phyloP scores from a whole-genome alignment of 1,140 invertebrate genomes.

The Neoseiulus cucumeris region DNA sequence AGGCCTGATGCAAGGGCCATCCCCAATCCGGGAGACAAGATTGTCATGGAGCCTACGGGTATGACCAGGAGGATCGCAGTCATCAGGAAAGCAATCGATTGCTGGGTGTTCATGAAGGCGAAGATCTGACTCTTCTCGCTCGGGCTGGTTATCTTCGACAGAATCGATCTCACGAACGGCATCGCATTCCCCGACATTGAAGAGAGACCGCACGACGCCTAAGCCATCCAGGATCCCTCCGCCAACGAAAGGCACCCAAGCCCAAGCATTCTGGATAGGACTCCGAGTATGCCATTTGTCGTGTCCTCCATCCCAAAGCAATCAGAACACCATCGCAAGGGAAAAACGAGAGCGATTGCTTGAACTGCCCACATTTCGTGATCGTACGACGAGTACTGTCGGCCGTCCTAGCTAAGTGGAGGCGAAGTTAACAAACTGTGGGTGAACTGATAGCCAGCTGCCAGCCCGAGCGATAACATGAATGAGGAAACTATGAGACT shows the following conservation, averaged over 20 bases:
- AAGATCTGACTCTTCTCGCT: constrained; percentile 32
- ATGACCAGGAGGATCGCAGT: not conserved
- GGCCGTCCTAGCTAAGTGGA: constrained; percentile 27
- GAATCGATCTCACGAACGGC: constrained; percentile 28
- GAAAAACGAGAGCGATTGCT: constrained; percentile 25
- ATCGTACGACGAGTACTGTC: constrained; percentile 28
- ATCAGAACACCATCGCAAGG: constrained; percentile 23
- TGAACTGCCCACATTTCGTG: constrained; percentile 27
- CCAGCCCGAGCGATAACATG: not conserved
- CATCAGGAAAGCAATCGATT: not conserved
- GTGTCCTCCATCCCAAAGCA: constrained; percentile 22
- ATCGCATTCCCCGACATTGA: constrained; percentile 30
- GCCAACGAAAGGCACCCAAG: constrained; percentile 26
- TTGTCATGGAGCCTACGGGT: not conserved
- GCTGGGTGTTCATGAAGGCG: constrained; percentile 23
- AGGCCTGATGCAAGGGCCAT: not conserved
- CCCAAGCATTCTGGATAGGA: constrained; percentile 26
- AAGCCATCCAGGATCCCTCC: constrained; percentile 16
- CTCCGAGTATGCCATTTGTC: constrained; percentile 24
- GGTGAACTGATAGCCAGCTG: not conserved
- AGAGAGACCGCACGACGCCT: constrained; percentile 17
- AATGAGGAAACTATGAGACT: not conserved
- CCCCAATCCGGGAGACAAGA: not conserved
- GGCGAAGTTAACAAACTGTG: constrained; percentile 25
- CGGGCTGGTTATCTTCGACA: constrained; percentile 29